Base-by-base conservation (phyloP, 2,797 vertebrate genomes). In the Typhlichthys subterraneus region DNA sequence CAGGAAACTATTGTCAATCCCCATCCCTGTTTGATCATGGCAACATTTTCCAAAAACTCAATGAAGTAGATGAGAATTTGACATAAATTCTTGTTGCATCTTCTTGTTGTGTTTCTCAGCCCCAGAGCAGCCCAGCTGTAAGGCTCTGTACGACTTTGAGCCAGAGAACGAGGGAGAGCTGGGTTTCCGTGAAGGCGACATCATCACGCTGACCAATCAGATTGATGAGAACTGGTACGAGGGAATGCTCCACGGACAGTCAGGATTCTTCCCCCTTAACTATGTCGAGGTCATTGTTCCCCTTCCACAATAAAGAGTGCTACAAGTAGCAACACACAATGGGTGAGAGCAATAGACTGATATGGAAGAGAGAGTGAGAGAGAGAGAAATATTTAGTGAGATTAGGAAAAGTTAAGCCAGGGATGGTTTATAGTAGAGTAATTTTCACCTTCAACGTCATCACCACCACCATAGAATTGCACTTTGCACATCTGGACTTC, bases 201-300 rank as follows among this genome's bases (percentile, higher is more conserved):
- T 98, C 89, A 99, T 99, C 94, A 98, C 95, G 14, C 91, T 99
- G 85, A 99, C 96, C 81, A 98, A 95, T 93, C 97, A 99, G 93
- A 99, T 99, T 45, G 97, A 99, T 7, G 97, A 99, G 85, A 99
- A 99, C 94, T 99, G 97, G 97, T 99, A 95, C 61, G 97, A 98
- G 90, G 97, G 97, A 57, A 95, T 95, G 94, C 93, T 99, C 81
- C 94, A 92, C 2, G 93, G 97, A 90, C 96, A 95, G 76, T 97
- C 97, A 0, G 97, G 97, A 78, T 99, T 99, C 92, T 99, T 99
- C 88, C 97, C 97, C 0, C 95, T 97, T 79, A 99, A 99, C 94
- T 99, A 99, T 2, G 97, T 99, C 65, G 96, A 98, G 76, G 94
- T 99, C 80, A 86, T 99, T 1, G 95, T 98, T 62, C 94, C 97